These are phyloP conservation scores for Atherix ibis DNA, from an alignment of 2,888 invertebrate genomes.

Conservation along the genomic window DNA sequence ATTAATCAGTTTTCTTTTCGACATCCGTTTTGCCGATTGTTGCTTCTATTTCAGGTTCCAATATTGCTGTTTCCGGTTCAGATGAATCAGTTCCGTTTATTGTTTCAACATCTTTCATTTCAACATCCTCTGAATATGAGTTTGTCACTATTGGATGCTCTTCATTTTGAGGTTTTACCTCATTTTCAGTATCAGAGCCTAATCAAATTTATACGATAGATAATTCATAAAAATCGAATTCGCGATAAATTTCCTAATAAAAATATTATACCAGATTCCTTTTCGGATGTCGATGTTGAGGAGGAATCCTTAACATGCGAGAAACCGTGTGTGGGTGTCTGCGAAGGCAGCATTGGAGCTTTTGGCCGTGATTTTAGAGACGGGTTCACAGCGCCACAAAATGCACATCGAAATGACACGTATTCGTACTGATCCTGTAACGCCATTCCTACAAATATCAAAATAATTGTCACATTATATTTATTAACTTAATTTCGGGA, in stretches of 20 bases:
- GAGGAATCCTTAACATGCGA: conserved; percentile 11
- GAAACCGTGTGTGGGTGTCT: conserved; percentile 1
- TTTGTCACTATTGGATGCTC: background rate
- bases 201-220: too few relatives aligned
- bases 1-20: conserved; percentile 6
- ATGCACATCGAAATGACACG: conserved; percentile 76
- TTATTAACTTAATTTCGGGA: too few relatives aligned
- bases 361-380: conserved; percentile 73
- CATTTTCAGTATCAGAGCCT: too few relatives aligned
- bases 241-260: too few relatives aligned
- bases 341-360: conserved; percentile 42
- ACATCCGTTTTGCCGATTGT: conserved; percentile 1
- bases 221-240: too few relatives aligned
- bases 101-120: background rate
- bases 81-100: background rate
- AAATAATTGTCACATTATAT: too few relatives aligned
- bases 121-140: background rate
- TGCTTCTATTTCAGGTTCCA: background rate
- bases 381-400: conserved; percentile 73
- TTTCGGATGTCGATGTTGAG: conserved; percentile 13
- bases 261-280: conserved; percentile 11
- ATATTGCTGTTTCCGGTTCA: background rate
- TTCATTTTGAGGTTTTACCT: too few relatives aligned
- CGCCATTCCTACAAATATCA: conserved; percentile 43
- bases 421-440: conserved; percentile 55